A percentile compares a stretch with the other conserved stretches of the same genome.
phyloP scores from a whole-genome alignment of 2,888 invertebrate genomes.

The Chrysodeixis includens region DNA sequence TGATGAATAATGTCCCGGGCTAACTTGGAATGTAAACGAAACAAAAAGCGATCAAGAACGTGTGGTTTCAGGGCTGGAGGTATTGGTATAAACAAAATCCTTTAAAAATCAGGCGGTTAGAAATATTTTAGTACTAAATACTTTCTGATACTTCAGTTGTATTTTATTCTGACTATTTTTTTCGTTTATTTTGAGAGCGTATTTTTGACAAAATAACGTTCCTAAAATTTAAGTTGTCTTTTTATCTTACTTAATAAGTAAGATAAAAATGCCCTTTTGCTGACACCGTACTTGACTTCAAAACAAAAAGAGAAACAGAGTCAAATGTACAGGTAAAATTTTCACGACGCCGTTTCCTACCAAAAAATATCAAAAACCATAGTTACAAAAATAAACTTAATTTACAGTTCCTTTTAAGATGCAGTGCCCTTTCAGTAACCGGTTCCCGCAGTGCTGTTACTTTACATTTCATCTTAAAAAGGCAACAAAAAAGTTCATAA shows the following conservation, averaged over 20 bases:
- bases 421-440: constrained; percentile 70
- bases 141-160: no score
- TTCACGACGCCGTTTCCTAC: constrained; percentile 35
- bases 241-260: no score
- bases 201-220: no score
- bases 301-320: no score
- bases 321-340: background rate
- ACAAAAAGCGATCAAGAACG: background rate
- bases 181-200: no score
- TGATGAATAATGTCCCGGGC: constrained; percentile 1
- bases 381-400: constrained; percentile 66
- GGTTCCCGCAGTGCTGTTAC: constrained; percentile 70
- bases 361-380: constrained; percentile 52
- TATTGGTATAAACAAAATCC: background rate
- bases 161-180: no score
- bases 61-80: background rate
- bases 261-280: no score
- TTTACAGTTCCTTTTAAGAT: constrained; percentile 72
- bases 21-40: background rate
- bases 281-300: no score
- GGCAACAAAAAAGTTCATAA: constrained; percentile 82
- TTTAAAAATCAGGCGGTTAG: no score
- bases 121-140: no score
- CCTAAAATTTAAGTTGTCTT: no score
- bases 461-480: constrained; percentile 77